Base-by-base conservation (phyloP, 2,113 vertebrate species). In the Gulo gulo region DNA sequence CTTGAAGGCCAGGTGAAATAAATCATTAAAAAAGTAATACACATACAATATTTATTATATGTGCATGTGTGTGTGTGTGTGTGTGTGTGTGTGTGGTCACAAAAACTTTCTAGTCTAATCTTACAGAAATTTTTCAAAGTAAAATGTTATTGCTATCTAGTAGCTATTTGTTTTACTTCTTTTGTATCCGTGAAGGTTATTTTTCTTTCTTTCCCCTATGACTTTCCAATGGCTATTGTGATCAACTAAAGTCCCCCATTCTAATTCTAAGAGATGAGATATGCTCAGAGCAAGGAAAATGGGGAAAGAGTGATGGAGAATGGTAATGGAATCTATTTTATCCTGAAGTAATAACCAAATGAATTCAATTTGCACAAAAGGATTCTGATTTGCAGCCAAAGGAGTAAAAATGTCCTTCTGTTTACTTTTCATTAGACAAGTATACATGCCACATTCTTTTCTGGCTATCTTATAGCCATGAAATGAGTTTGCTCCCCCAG, bases 331-430 rank as follows among this genome's bases (percentile, higher is more conserved):
- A 96, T 96, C 57, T 94, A 86, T 93, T 94, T 96, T 90, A 95
- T 92, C 80, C 94, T 87, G 86, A 96, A 95, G 93, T 85, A 98
- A 94, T 93, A 97, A 76, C 57, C 92, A 97, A 97, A 97, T 79
- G 63, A 97, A 97, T 95, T 98, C 92, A 96, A 29, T 97, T 97
- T 93, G 47, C 74, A 92, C 97, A 96, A 88, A 95, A 84, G 74
- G 34, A 95, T 96, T 96, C 79, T 95, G 83, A 95, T 94, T 97
- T 97, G 67, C 89, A 97, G 76, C 20, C 83, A 96, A 96, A 97
- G 42, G 21, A 87, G 86, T 94, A 52, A 91, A 97, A 88, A 92
- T 18, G 11, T 80, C 63, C 94, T 97, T 93, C 81, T 92, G 90
- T 95, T 97, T 96, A 81, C 45, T 96, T 97, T 97, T 96, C 89